Base-by-base conservation (phyloP, 1,140 invertebrate genomes). In the Cyclina sinensis region DNA sequence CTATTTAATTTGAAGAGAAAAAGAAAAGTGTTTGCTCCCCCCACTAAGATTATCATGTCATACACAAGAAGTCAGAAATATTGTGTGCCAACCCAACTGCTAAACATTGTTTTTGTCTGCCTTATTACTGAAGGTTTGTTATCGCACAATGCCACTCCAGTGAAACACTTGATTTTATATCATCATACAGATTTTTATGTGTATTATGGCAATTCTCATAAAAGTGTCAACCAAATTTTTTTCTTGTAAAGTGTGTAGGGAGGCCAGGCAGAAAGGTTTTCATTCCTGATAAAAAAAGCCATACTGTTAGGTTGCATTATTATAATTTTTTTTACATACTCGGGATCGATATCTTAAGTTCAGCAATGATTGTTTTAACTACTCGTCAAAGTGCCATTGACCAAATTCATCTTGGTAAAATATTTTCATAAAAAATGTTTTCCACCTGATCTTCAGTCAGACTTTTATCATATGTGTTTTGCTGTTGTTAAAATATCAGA, bases 161-260 rank as follows among this genome's bases (percentile, higher is more conserved):
- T 37, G 39, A 74, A 32, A 68, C 82, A 84, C 82, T 73, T 84
- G 65, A 73, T 70, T 84, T 84, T 84, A 84, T 70, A 48, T 43
- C 57, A 46, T 48, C 24, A 37, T 70, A 57, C 46, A 73, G 59
- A 35, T 79, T 54, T 83, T 84, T 84, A 84, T 84, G 82, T 73
- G 62, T 54, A 48, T 48, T 84, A 84, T 48, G 32, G 82, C n/a
- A 51, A 73, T 37, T 39, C 37, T 35, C 65, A 37, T 84, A 84
- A 84, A 84, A 84, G 82, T 84, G 82, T 84, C 82, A 84, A 70
- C 82, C 54, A 43, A 35, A 43, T 39, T 62, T 81, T 39, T 79
- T 43, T 81, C 11, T 39, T 1, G n/a, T n/a, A 16, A 14, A 70
- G 65, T 70, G 32, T 32, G 37, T 5, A 70, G 7, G 16, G 65